Base-by-base conservation (phyloP, 1,140 invertebrate genomes). In the Pogonognathellus flavescens region DNA sequence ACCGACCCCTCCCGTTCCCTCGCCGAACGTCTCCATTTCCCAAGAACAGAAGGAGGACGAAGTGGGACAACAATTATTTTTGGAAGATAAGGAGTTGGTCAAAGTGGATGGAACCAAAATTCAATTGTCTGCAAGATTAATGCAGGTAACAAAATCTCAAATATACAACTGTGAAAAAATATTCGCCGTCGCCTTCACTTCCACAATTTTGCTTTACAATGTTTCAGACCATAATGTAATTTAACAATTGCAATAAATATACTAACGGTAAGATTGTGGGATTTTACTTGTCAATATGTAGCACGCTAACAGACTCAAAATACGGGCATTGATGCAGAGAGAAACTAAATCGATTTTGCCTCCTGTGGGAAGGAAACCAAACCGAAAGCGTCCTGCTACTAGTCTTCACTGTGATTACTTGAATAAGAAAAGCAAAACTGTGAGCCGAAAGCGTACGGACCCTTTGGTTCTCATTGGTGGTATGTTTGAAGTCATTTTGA, bases 401-500 rank as follows among this genome's bases (percentile, higher is more conserved):
- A 94, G 93, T 2, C 94, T 95, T 81, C 93, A 95, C 76, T 98
- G 96, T 91, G 98, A 99, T 92, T 99, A 99, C 89, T 91, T 99
- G 0, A 97, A 97, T 89, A 94, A 95, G 83, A 96, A 96, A 20
- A 94, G 95, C 59, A 94, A 96, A 88, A 95, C 96, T 0, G 96
- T 96, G 0, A 98, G 99, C 90, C 92, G 99, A 41, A 92, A 97
- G n/a, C 92, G 98, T 82, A 98, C 98, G 0, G 98, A 99, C 92
- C 98, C 98, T 0, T 94, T 99, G 0, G 97, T 99, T 14, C 97
- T 98, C 0, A 91, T 99, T 87, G 96, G 97, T 0, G 96, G 96
- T 0, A 95, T 99, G 84, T 92, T 99, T 57, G 98, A 99, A 90
- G 94, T 94, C 18, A 97, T 99, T 86, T 91, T 99, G 0, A 98